These are phyloP conservation scores for Leucophenga varia DNA, from an alignment of 1,140 invertebrate genomes.

Conservation along the genomic window DNA sequence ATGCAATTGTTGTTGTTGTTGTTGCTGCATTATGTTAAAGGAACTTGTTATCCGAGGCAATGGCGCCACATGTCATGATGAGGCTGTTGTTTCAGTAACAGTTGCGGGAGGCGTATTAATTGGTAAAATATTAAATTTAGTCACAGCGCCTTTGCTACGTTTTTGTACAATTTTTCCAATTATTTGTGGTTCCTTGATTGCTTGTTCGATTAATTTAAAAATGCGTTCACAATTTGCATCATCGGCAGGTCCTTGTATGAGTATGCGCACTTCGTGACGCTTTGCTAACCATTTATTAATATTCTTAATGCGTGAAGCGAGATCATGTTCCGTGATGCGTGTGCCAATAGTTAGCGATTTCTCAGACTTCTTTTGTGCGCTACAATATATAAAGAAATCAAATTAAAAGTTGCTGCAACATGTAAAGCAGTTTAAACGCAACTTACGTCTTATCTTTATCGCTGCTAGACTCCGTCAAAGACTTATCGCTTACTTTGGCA, in stretches of 20 bases:
- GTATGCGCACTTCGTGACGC: conserved; percentile 62
- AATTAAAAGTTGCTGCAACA: background rate
- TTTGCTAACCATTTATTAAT: conserved; percentile 66
- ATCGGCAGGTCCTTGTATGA: conserved; percentile 60
- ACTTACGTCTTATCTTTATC: conserved; percentile 14
- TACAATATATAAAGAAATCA: conserved; percentile 1
- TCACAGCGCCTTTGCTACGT: conserved; percentile 59
- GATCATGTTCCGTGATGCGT: conserved; percentile 66
- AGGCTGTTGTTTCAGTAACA: background rate
- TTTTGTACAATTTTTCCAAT: conserved; percentile 62
- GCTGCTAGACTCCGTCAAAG: conserved; percentile 15
- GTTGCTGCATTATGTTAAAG: too few species aligned
- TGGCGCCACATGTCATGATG: conserved; percentile 33
- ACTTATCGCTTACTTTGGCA: conserved; percentile 1
- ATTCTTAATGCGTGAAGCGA: conserved; percentile 63
- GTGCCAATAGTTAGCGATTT: conserved; percentile 64
- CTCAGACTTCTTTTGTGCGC: conserved; percentile 57
- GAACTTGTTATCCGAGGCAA: conserved; percentile 20
- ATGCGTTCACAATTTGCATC: conserved; percentile 57
- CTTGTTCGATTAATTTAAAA: conserved; percentile 57
- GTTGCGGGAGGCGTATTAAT: conserved; percentile 13
- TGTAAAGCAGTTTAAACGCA: background rate
- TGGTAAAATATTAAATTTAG: conserved; percentile 64
- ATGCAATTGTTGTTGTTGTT: too few species aligned
- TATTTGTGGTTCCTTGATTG: conserved; percentile 59